Base-by-base conservation (phyloP, 2,888 invertebrate species). In the Clivina fossor region DNA sequence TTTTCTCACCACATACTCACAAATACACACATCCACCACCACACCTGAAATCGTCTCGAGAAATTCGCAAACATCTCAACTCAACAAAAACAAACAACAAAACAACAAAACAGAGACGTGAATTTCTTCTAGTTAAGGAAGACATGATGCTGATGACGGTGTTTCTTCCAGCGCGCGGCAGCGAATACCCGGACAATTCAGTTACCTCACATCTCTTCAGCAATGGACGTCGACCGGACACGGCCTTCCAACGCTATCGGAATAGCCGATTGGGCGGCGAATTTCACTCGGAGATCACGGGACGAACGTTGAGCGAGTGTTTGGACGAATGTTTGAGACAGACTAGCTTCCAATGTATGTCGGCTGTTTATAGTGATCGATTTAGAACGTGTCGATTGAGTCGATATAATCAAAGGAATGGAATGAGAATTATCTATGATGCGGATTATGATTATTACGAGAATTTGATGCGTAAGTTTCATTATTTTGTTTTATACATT, bases 401-500 rank as follows among this genome's bases (percentile, higher is more conserved):
- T 69, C 81, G 90, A 67, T 92, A 87, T 74, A 91, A 90, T 75
- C 89, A 91, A 74, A 83, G 88, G 66, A 90, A 92, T 69, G 90
- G 91, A 35, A 89, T 91, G 82, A 79, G 92, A 58, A 85, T 93
- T 51, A 87, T 92, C 62, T 92, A 92, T 70, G 93, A 93, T 71
- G 90, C 90, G 2, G 92, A 92, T 73, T 93, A 90, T 72, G 93
- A 93, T 76, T 93, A 93, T 74, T 93, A 93, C 69, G 93, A 93
- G 75, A 92, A 92, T 76, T 79, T 93, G 47, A 91, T 92, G 90
- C 87, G 93, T 92, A 78, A 85, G 90, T 83, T 61, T 58, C 48
- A 20, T 50, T n/a, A n/a, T n/a, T n/a, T n/a, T n/a, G n/a, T n/a
- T n/a, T n/a, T n/a, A n/a, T n/a, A n/a, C n/a, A n/a, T n/a, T n/a